Base-by-base conservation (phyloP, 2,797 vertebrate genomes). In the Pseudochirops corinnae region DNA sequence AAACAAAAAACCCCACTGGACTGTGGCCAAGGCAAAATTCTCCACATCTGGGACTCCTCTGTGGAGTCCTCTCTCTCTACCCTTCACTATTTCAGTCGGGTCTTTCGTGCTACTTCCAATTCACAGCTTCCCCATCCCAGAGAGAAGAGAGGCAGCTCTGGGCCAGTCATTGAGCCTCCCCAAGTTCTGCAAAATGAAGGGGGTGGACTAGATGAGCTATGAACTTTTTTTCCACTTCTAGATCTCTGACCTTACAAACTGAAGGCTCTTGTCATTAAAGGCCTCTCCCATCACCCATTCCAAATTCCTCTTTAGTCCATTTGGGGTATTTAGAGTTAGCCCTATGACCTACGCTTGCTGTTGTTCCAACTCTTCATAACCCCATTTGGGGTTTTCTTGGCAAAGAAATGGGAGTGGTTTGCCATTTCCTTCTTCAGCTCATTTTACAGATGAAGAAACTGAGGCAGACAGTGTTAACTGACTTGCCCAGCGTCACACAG, bases 221-320 rank as follows among this genome's bases (percentile, higher is more conserved):
- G 62, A 74, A 16, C 6, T 18, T 5, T 33, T 33, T 33, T n/a
- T 39, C 18, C 18, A 46, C 18, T n/a, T 67, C 62, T 18, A 7
- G 33, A 67, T 46, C 39, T 82, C 74, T 82, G 39, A 26, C 46
- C 5, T 39, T 46, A 9, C 9, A 7, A 46, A 3, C 18, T 46
- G 67, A 82, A 74, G 4, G 46, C 29, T 96, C 60, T 14, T 93
- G 53, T 12, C 29, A 90, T 14, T 12, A 93, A 24, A 92, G 87
- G n/a, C 0, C 11, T 46, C 24, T 82, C 18, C 18, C 21, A 67
- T 67, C 2, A 9, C 31, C 56, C 87, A 67, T n/a, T 93, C 58
- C 91, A 90, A 60, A 93, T 95, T 92, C 90, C n/a, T 29, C 28
- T 91, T 21, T 62, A 92, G 56, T 55, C 74, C 56, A 56, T 18